Percentiles rank a stretch among this genome's conserved stretches.
These are phyloP conservation scores for Terrapene triunguis DNA, from an alignment of 2,113 vertebrate genomes.

Conservation along the genomic window DNA sequence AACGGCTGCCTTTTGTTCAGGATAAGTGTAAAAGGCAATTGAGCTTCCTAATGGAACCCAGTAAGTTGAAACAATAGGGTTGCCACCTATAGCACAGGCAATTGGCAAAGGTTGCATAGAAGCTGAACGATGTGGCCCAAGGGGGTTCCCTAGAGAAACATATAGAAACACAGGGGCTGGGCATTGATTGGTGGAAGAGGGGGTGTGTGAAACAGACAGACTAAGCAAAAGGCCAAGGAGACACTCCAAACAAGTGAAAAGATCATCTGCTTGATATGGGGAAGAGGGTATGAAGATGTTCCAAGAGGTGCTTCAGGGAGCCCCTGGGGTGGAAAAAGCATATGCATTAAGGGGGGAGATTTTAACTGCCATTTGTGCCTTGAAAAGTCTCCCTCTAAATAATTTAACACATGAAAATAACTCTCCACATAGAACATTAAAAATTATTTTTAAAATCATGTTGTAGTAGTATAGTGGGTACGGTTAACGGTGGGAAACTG, in stretches of 20 bases:
- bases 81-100: neutral
- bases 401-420: neutral
- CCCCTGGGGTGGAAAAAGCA: neutral
- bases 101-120: neutral
- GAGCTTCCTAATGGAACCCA: neutral
- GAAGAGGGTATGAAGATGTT: neutral
- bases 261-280: accelerated
- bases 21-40: neutral
- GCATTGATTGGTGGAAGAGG: neutral
- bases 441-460: neutral
- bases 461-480: neutral
- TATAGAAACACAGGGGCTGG: neutral
- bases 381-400: neutral
- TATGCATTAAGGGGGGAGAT: neutral
- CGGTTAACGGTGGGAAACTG: neutral
- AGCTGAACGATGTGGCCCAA: neutral
- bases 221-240: neutral
- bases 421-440: neutral
- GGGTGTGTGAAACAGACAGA: neutral
- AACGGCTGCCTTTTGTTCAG: neutral
- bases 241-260: neutral
- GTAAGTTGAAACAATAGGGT: neutral
- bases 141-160: neutral
- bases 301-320: neutral
- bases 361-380: neutral